These are phyloP conservation scores for Thamnophis sirtalis DNA, from an alignment of 2,113 vertebrate species.

Conservation along the genomic window DNA sequence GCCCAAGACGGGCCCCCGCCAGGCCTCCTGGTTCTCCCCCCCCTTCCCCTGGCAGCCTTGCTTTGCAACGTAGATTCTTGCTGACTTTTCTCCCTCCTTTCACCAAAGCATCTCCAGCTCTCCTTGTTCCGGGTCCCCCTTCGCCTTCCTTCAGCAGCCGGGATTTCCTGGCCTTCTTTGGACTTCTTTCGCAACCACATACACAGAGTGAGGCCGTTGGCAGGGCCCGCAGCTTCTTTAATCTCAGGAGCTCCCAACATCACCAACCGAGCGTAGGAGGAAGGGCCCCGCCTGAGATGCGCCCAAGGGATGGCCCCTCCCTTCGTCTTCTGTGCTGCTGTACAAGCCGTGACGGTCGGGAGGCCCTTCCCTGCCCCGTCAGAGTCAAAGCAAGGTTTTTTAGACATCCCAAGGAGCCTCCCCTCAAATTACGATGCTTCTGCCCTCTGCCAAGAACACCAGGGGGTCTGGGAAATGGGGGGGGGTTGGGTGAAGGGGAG, in stretches of 20 bases:
- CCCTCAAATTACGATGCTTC: neutral
- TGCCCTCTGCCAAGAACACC: neutral
- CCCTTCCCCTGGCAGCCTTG: neutral
- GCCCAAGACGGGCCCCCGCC: neutral
- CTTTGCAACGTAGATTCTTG: neutral
- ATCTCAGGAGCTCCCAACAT: rapidly evolving
- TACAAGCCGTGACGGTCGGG: neutral
- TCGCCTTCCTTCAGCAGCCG: neutral
- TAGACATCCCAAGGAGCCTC: no score
- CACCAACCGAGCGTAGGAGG: no score
- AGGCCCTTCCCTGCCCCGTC: neutral
- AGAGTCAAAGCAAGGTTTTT: no score
- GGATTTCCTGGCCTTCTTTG: neutral
- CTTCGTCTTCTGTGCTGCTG: neutral
- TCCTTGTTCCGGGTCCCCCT: neutral
- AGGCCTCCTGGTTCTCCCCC: neutral
- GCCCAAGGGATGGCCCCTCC: neutral
- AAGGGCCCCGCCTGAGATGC: rapidly evolving
- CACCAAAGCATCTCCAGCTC: neutral
- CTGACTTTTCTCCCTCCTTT: no score
- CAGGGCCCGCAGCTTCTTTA: neutral
- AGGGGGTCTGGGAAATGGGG: neutral
- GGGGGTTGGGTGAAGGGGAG: neutral
- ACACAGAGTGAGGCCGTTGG: rapidly evolving
- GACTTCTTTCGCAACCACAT: neutral